A percentile compares a stretch with the other conserved stretches of the same genome.
Conservation (phyloP, 2,113 vertebrate species). For the Argyrosomus japonicus region DNA sequence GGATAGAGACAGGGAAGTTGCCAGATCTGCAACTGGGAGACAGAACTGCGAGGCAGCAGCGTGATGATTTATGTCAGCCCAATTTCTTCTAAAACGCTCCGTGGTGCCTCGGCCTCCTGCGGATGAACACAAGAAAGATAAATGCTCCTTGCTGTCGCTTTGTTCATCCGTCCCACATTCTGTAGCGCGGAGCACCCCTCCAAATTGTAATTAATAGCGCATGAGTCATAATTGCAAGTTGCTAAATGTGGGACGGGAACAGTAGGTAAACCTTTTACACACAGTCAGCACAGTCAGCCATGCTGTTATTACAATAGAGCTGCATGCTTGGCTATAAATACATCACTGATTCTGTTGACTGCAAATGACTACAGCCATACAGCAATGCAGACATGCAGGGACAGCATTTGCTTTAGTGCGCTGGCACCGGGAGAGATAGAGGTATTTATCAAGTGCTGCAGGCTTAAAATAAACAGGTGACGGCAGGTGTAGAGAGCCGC, state of each 20-base stretch:
- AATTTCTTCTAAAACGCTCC: conserved; percentile 98
- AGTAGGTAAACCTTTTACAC: neutral
- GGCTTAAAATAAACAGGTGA: conserved; percentile 41
- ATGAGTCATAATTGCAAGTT: conserved; percentile 20
- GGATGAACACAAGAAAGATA: conserved; percentile 68
- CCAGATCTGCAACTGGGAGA: conserved; percentile 41
- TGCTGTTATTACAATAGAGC: conserved; percentile 32
- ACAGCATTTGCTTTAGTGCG: conserved; percentile 11
- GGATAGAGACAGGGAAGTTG: conserved; percentile 36
- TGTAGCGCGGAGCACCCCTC: neutral
- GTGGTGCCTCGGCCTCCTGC: conserved; percentile 97
- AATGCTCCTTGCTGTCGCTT: neutral
- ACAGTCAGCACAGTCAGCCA: neutral
- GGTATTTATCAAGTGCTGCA: conserved; percentile 19
- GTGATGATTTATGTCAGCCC: conserved; percentile 91
- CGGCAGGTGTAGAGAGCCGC: neutral
- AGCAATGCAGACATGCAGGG: conserved; percentile 31
- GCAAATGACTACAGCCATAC: conserved; percentile 16
- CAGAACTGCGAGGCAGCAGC: neutral
- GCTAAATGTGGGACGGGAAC: conserved; percentile 12
- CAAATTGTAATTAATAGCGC: neutral
- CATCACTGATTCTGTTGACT: conserved; percentile 36
- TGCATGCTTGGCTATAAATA: conserved; percentile 56
- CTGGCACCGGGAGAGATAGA: conserved; percentile 3
- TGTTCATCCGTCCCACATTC: neutral